Evolutionary conservation across 2,888 invertebrate species (phyloP).

Genomic region (Artemia sinica): DNA sequence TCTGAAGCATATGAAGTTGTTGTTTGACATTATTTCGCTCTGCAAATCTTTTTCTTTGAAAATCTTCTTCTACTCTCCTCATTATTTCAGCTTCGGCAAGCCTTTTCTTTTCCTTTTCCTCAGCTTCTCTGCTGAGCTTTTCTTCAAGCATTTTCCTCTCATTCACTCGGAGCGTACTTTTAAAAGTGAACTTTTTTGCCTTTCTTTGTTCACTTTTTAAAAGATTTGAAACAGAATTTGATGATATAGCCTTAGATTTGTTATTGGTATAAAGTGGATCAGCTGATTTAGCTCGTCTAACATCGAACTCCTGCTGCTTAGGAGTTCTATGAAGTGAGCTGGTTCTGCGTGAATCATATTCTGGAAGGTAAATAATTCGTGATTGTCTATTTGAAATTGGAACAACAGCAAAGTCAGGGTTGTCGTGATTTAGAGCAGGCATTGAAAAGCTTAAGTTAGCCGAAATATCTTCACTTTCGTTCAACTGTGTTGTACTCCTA

Average conservation of each 20-base stretch:
- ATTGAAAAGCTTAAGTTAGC: constrained; percentile 2
- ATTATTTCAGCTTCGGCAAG: constrained; percentile 61
- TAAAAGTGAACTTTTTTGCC: constrained; percentile 56
- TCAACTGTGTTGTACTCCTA: background rate
- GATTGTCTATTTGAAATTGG: constrained; percentile 24
- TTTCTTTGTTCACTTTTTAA: constrained; percentile 10
- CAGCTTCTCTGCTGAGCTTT: constrained; percentile 54
- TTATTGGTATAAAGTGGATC: constrained; percentile 11
- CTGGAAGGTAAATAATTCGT: constrained; percentile 56
- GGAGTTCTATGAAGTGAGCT: background rate
- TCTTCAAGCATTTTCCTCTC: constrained; percentile 55
- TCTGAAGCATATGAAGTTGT: constrained; percentile 50
- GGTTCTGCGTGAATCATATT: constrained; percentile 30
- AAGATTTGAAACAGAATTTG: background rate
- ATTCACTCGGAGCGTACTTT: constrained; percentile 63
- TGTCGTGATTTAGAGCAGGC: background rate
- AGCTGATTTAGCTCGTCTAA: constrained; percentile 8
- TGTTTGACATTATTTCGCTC: constrained; percentile 44
- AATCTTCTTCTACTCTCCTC: constrained; percentile 69
- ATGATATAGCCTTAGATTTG: background rate
- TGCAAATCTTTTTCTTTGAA: constrained; percentile 58
- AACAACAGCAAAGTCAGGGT: constrained; percentile 1
- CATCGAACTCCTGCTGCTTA: background rate
- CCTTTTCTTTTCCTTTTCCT: constrained; percentile 45
- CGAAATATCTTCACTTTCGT: background rate